Evolutionary conservation across 2,797 vertebrate species (phyloP).

Genomic region (Diglossa cyanea): DNA sequence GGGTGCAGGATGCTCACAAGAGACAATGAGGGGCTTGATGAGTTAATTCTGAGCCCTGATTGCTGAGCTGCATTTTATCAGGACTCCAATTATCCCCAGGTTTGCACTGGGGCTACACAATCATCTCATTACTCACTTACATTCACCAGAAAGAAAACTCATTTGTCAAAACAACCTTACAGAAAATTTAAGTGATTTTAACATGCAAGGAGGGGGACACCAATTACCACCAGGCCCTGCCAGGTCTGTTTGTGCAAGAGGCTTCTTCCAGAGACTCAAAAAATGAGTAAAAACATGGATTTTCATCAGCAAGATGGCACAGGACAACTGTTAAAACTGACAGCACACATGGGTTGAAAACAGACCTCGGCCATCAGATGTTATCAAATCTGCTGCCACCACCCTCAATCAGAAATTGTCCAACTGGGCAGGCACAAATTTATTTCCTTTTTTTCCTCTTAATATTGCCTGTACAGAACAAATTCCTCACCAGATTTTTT

Average conservation of each 20-base stretch:
- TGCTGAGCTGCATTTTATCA: neutral
- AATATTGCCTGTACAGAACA: neutral
- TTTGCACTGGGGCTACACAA: neutral
- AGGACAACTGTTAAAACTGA: neutral
- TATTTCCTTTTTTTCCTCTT: neutral
- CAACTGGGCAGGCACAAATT: neutral
- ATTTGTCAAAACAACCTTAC: neutral
- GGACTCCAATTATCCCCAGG: neutral
- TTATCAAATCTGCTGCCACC: neutral
- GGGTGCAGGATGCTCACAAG: neutral
- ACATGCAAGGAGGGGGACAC: fast-evolving
- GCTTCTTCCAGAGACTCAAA: neutral
- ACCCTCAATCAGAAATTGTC: neutral
- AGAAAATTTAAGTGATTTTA: neutral
- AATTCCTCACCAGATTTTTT: neutral
- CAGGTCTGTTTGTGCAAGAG: neutral
- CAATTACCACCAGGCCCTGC: neutral
- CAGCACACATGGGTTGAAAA: neutral
- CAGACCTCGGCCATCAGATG: neutral
- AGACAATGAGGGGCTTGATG: neutral
- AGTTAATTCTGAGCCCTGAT: neutral
- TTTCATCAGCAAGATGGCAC: neutral
- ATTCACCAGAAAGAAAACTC: neutral
- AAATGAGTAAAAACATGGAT: neutral
- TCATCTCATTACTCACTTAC: neutral